Percentiles rank a stretch among this genome's conserved stretches.
Evolutionary conservation across 92 coral and sea anemone species (phyloP).

Genomic region (Metridium senile): DNA sequence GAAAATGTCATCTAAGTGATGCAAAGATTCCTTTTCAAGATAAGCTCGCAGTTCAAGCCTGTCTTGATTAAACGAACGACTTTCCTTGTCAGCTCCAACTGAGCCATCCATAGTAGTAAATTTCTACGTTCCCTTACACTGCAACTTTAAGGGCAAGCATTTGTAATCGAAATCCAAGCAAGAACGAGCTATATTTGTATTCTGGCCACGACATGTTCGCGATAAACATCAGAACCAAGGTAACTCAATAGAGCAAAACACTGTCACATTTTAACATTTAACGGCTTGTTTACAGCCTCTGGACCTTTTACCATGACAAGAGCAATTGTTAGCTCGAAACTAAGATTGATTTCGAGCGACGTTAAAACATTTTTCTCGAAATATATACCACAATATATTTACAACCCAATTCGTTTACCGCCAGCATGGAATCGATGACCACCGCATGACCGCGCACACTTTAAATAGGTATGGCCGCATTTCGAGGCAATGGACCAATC

Average conservation of each 20-base stretch:
- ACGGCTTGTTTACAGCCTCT: neutral
- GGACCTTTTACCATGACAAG: neutral
- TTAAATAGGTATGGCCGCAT: neutral
- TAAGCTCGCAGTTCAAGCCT: constrained; percentile 68
- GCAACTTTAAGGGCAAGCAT: neutral
- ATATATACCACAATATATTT: neutral
- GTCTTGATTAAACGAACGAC: constrained; percentile 52
- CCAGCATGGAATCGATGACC: constrained; percentile 13
- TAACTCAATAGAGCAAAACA: neutral
- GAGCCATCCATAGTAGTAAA: constrained; percentile 5
- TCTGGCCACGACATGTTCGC: constrained; percentile 10
- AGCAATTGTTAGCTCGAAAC: neutral
- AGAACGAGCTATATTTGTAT: constrained; percentile 14
- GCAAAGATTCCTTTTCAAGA: constrained; percentile 77
- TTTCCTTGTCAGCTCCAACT: constrained; percentile 6
- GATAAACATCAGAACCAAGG: constrained; percentile 10
- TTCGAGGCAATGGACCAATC: too few relatives aligned
- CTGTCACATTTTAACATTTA: neutral
- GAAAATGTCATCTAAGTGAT: constrained; percentile 71
- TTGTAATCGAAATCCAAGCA: neutral
- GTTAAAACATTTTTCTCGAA: constrained; percentile 6
- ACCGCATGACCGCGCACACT: constrained; percentile 38
- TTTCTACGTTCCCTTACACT: neutral
- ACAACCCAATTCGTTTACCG: neutral
- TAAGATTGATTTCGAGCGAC: neutral